Base-by-base conservation (phyloP, 1,140 invertebrate species). In the Cephus cinctus region DNA sequence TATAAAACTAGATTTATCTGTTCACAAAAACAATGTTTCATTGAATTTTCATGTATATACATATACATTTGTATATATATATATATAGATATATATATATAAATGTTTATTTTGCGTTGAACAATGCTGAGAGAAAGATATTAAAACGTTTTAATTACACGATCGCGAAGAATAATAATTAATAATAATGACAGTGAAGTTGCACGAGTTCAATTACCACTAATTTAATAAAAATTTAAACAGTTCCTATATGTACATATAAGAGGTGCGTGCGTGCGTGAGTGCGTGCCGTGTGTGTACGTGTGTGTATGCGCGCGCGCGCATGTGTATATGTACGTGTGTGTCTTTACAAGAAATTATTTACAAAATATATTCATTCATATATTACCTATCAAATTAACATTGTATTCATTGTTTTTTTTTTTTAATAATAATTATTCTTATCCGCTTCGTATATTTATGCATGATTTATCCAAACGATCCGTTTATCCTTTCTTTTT, bases 351-450 rank as follows among this genome's bases (percentile, higher is more conserved):
- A 67, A 73, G 73, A 74, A 68, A 64, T 73, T 74, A 75, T 75
- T 72, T 75, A 75, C 71, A 75, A 75, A 75, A 74, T 75, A 75
- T 73, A 73, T 71, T 65, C 52, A 60, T 73, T 63, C 61, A 69
- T 71, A 71, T 73, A 75, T 71, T 72, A 75, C 59, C 56, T 67
- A 72, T 72, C 60, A 73, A 73, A 68, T 69, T 72, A 71, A 75
- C 63, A 66, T 66, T 61, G 57, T 66, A 62, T 71, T 67, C 59
- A 57, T 61, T 58, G 43, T 59, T 67, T 61, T 61, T 61, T 57
- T 57, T 47, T 54, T 52, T 43, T 65, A 56, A 47, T 54, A 61
- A 53, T 59, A 23, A 35, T 38, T 40, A 57, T 30, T 61, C 25
- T 63, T 55, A 63, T 66, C 49, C 52, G 61, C 47, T 59, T 45